Percentiles rank a stretch among this genome's conserved stretches.
These are phyloP conservation scores for Cyprinus carpio DNA, from an alignment of 2,113 vertebrate genomes.

Conservation along the genomic window DNA sequence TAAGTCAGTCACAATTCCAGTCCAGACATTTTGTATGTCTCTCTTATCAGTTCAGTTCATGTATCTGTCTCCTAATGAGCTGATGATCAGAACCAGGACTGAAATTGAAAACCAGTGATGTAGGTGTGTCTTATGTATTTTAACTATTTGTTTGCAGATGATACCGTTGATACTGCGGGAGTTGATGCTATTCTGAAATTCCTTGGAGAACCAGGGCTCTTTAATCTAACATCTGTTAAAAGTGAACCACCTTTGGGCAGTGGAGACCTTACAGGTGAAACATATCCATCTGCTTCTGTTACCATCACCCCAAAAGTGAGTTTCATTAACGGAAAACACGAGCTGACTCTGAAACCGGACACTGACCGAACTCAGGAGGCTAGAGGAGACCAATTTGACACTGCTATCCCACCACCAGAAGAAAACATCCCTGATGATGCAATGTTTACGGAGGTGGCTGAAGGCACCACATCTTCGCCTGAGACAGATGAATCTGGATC, in stretches of 20 bases:
- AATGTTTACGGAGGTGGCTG: conserved; percentile 1
- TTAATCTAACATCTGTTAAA: conserved; percentile 44
- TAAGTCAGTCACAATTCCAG: too few species aligned
- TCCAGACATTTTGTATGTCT: too few species aligned
- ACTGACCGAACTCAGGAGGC: conserved; percentile 81
- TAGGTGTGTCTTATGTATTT: background rate
- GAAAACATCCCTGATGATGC: conserved; percentile 52
- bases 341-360: conserved; percentile 76
- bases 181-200: conserved; percentile 78
- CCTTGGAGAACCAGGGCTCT: conserved; percentile 66
- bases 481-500: background rate
- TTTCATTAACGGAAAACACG: conserved; percentile 88
- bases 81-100: too few species aligned
- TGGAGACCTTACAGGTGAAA: background rate
- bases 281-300: conserved; percentile 19
- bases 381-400: conserved; percentile 88
- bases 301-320: conserved; percentile 72
- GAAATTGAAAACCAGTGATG: too few species aligned
- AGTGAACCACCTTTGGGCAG: conserved; percentile 66
- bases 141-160: conserved; percentile 74
- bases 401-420: conserved; percentile 76
- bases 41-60: too few species aligned
- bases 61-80: too few species aligned
- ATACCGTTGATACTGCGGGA: conserved; percentile 50
- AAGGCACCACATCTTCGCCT: background rate